phyloP scores from a whole-genome alignment of 2,113 vertebrate genomes.

The Aspidoscelis tigris region DNA sequence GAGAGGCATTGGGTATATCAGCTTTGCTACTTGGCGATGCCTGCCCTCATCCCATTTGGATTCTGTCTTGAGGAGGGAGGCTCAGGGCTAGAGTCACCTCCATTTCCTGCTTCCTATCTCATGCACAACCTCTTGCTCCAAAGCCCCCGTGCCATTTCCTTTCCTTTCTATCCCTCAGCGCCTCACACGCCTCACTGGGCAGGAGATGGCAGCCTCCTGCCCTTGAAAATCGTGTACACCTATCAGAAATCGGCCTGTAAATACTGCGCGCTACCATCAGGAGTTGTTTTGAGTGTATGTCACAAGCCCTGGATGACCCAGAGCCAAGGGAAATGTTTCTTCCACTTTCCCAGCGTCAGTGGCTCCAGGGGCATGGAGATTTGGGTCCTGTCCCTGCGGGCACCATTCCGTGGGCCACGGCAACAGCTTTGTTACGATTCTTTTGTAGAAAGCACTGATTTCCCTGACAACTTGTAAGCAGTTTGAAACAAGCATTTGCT shows the following conservation, averaged over 20 bases:
- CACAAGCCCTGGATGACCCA: neutral
- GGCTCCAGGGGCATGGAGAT: slow-evolving; percentile 5
- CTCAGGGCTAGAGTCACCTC: neutral
- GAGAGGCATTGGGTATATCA: slow-evolving; percentile 1
- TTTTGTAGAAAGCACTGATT: slow-evolving; percentile 71
- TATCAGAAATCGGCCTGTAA: slow-evolving; percentile 52
- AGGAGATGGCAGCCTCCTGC: neutral
- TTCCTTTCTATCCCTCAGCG: neutral
- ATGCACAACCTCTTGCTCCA: neutral
- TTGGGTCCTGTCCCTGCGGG: neutral
- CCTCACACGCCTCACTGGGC: neutral
- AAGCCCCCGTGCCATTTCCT: neutral
- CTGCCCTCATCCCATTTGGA: fast-evolving
- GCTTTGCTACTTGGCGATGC: slow-evolving; percentile 10
- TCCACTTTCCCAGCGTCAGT: neutral
- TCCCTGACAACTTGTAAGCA: slow-evolving; percentile 53
- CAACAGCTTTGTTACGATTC: slow-evolving; percentile 65
- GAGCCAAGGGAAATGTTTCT: neutral
- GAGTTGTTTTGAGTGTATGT: slow-evolving; percentile 11
- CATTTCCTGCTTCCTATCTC: slow-evolving; percentile 22
- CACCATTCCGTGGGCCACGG: neutral
- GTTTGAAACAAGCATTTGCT: slow-evolving; percentile 65
- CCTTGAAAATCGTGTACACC: slow-evolving; percentile 29
- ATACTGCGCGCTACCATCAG: slow-evolving; percentile 25
- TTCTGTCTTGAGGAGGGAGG: neutral